Evolutionary conservation across 1,140 invertebrate genomes (phyloP), one percentile per base, ranked within the genome.

Genomic region (Eueides isabella): DNA sequence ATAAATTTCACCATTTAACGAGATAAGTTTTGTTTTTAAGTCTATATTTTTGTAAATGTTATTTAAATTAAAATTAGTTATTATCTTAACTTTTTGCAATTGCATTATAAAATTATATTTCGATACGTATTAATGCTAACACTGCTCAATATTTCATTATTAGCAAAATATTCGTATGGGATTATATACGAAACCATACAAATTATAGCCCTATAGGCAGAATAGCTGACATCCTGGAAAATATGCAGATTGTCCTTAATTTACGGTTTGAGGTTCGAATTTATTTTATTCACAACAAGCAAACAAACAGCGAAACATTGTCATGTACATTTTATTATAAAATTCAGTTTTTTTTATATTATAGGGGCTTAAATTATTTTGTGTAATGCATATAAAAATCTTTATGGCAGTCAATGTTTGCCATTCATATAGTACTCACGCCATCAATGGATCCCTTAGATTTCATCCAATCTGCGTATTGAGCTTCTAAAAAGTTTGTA

Each of bases 381-480:
- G 16, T 23, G 2, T 7, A 23, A 23, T 11, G 28, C 5, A 29
- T 62, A 62, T 62, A 23, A 62, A 62, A 62, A 55, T 38, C 35
- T 38, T 2, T 38, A 11, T 38, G n/a, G n/a, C n/a, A 44, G 48
- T 55, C 48, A 48, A 48, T 48, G 19, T 48, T 48, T 48, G 19
- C 2, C 23, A 19, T 48, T 23, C 19, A 48, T 11, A 23, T 23
- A 3, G 19, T 23, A 82, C 86, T 84, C 71, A 92, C 90, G 19
- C 85, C 77, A 80, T 91, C 89, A 14, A 91, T 79, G 0, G 78
- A 68, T 35, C 84, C 87, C 75, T 80, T 86, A 26, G 80, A 73
- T 62, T 86, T 89, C 1, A 84, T 73, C 90, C 90, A 92, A 26
- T 92, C 88, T 64, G 89, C 66, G 72, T 90, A 92, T 65, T 92